These are phyloP conservation scores for Rotaria magnacalcarata DNA, from an alignment of 2,888 invertebrate species.

Conservation along the genomic window DNA sequence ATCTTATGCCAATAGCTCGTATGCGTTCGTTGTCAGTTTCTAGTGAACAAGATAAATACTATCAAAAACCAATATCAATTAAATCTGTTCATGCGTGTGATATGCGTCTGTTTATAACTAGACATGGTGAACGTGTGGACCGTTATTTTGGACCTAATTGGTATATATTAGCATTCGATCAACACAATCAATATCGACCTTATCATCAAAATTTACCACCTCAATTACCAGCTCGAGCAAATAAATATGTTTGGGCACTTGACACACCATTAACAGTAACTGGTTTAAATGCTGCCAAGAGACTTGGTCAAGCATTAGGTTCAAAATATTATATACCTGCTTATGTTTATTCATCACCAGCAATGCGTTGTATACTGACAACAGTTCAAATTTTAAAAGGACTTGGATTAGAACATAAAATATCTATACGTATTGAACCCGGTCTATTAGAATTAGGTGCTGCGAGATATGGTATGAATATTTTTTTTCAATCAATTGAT, in stretches of 20 bases:
- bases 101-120: conserved; percentile 67
- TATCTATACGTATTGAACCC: conserved; percentile 68
- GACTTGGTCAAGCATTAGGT: conserved; percentile 72
- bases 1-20: neutral
- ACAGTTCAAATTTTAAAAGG: conserved; percentile 61
- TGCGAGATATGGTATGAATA: neutral
- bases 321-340: conserved; percentile 69
- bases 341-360: conserved; percentile 79
- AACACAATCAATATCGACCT: conserved; percentile 68
- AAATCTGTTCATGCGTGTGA: neutral
- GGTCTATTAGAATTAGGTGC: conserved; percentile 86
- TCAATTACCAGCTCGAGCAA: conserved; percentile 69
- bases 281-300: conserved; percentile 73
- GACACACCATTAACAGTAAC: conserved; percentile 86
- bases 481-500: neutral
- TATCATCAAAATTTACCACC: conserved; percentile 88
- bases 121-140: conserved; percentile 90
- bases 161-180: conserved; percentile 81
- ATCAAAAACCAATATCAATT: neutral
- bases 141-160: conserved; percentile 78
- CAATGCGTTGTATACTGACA: conserved; percentile 85
- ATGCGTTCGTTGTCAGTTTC: neutral
- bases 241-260: conserved; percentile 70
- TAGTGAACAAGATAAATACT: neutral
- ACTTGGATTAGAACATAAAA: conserved; percentile 61